phyloP scores from a whole-genome alignment of 1,140 invertebrate species.

The Orius insidiosus region DNA sequence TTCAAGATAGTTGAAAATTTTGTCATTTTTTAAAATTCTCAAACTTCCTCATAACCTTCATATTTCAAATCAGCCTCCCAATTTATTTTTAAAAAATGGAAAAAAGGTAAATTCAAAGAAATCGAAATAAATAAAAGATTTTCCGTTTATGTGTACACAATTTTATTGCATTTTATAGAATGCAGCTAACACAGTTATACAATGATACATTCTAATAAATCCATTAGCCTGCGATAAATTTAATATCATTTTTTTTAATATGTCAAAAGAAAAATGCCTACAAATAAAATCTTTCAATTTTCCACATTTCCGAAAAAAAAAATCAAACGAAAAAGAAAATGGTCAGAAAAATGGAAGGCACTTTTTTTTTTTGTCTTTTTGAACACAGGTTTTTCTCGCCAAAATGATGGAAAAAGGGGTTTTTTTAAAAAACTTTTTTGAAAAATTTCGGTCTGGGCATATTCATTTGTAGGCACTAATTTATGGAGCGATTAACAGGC shows the following conservation, averaged over 20 bases:
- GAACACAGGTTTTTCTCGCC: conserved; percentile 15
- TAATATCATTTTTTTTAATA: conserved; percentile 13
- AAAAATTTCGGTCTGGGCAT: not conserved
- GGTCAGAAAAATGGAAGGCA: conserved; percentile 20
- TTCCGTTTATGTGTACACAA: conserved; percentile 16
- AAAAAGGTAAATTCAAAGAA: no score
- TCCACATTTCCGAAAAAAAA: conserved; percentile 8
- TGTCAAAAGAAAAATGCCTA: conserved; percentile 8
- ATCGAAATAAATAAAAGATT: conserved; percentile 2
- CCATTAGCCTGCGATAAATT: conserved; percentile 18
- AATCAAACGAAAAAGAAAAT: conserved; percentile 12
- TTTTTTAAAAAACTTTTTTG: not conserved
- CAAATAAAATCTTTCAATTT: conserved; percentile 3
- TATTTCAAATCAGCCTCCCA: no score
- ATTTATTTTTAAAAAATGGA: no score
- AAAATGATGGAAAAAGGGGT: conserved; percentile 9
- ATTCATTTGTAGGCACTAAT: conserved; percentile 17
- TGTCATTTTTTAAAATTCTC: no score
- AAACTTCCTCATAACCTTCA: no score
- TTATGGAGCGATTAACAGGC: not conserved
- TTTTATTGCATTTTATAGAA: conserved; percentile 20
- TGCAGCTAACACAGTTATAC: conserved; percentile 20
- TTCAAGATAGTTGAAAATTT: no score
- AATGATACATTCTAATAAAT: conserved; percentile 19
- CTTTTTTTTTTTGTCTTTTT: conserved; percentile 17